Evolutionary conservation across 1,140 invertebrate genomes (phyloP).

Genomic region (Zaprionus ornatus): DNA sequence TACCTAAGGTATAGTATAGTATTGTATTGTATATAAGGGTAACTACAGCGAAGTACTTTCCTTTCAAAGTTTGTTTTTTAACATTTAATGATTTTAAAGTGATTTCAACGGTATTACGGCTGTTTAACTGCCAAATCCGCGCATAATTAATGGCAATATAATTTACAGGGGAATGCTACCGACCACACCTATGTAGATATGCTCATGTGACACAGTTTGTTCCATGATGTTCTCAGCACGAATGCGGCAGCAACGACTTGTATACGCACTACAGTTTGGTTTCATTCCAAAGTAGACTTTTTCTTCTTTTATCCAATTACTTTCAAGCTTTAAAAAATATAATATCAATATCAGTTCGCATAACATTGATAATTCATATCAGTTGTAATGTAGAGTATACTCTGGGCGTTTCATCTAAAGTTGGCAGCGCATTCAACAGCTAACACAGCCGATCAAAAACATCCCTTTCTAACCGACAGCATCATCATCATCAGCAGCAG

Average conservation of each 20-base stretch:
- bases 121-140: constrained; percentile 67
- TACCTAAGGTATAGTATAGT: background rate
- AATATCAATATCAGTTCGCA: too few species aligned
- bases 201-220: background rate
- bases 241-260: constrained; percentile 10
- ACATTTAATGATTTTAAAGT: constrained; percentile 73
- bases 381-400: background rate
- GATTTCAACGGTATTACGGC: constrained; percentile 71
- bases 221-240: background rate
- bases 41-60: constrained; percentile 5
- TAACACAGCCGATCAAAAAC: constrained; percentile 7
- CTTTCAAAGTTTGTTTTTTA: constrained; percentile 25
- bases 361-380: background rate
- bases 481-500: constrained; percentile 17
- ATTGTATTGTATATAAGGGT: background rate
- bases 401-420: background rate
- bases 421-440: constrained; percentile 6
- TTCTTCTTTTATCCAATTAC: too few species aligned
- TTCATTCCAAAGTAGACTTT: too few species aligned
- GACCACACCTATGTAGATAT: constrained; percentile 11
- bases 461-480: background rate
- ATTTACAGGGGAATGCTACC: constrained; percentile 50
- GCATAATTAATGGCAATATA: constrained; percentile 77
- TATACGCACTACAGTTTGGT: constrained; percentile 13
- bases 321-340: too few species aligned